Evolutionary conservation across 2,888 invertebrate species (phyloP).

Genomic region (Microctonus aethiopoides): DNA sequence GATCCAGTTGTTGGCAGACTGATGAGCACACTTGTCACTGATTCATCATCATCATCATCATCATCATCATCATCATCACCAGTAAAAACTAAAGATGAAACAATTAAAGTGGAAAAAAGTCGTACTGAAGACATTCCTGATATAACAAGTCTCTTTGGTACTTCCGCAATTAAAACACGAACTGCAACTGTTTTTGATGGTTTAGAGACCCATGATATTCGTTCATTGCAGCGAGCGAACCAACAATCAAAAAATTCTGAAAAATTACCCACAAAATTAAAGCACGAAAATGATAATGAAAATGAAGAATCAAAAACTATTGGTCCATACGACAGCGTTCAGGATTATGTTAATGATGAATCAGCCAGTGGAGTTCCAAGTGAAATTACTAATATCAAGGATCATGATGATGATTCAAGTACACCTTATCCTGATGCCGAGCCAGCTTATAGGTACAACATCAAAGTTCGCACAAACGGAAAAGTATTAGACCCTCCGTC

Average conservation of each 20-base stretch:
- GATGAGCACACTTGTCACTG: constrained; percentile 51
- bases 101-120: constrained; percentile 68
- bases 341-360: constrained; percentile 64
- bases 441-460: constrained; percentile 65
- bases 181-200: constrained; percentile 59
- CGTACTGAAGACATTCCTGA: constrained; percentile 71
- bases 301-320: constrained; percentile 68
- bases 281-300: constrained; percentile 52
- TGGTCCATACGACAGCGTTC: constrained; percentile 74
- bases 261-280: constrained; percentile 48
- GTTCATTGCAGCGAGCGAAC: constrained; percentile 42
- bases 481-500: constrained; percentile 66
- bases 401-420: constrained; percentile 62
- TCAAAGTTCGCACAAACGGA: constrained; percentile 64
- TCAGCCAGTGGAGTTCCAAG: constrained; percentile 67
- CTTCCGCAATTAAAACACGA: constrained; percentile 54
- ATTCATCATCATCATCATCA: constrained; percentile 55
- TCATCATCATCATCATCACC: constrained; percentile 61
- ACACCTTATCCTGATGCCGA: constrained; percentile 63
- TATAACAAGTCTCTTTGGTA: constrained; percentile 72
- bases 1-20: constrained; percentile 57
- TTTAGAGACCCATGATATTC: constrained; percentile 59
- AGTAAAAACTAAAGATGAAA: constrained; percentile 62
- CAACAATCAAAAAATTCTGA: constrained; percentile 47
- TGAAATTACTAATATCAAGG: constrained; percentile 48